These are phyloP conservation scores for Styela plicata DNA, from an alignment of 23 tunicate species.

Conservation along the genomic window DNA sequence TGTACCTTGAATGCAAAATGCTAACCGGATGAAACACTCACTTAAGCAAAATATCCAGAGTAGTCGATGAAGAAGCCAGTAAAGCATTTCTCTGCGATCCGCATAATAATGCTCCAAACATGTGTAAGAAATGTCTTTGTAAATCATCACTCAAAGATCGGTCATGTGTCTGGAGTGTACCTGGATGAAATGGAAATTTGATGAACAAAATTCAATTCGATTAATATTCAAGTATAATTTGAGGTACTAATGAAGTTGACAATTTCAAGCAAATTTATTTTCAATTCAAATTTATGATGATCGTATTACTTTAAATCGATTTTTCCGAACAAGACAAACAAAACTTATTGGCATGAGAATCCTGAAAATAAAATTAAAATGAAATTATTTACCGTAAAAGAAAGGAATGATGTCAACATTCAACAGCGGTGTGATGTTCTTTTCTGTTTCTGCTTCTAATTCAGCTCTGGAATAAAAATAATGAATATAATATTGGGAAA, in stretches of 20 bases:
- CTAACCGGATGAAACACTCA: no score
- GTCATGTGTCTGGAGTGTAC: slow-evolving; percentile 72
- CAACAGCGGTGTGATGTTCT: slow-evolving; percentile 45
- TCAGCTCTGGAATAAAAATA: slow-evolving; percentile 25
- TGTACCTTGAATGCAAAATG: no score
- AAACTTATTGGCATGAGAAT: no score
- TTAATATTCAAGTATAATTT: no score
- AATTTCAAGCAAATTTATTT: no score
- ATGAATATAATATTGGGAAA: no score
- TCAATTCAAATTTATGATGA: no score
- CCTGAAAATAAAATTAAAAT: no score
- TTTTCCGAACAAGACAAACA: no score
- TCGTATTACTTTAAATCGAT: no score
- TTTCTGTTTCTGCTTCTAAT: not conserved
- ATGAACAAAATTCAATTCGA: no score
- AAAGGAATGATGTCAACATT: slow-evolving; percentile 92
- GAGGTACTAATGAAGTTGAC: no score
- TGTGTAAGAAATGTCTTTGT: slow-evolving; percentile 53
- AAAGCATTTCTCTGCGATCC: slow-evolving; percentile 79
- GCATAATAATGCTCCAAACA: slow-evolving; percentile 78
- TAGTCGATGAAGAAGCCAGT: slow-evolving; percentile 74
- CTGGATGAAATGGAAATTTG: slow-evolving; percentile 30
- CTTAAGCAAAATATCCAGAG: slow-evolving; percentile 74
- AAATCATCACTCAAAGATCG: slow-evolving; percentile 32
- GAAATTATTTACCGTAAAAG: slow-evolving; percentile 63